Conservation (phyloP, 2,888 invertebrate genomes). For the Hypsopygia costalis region DNA sequence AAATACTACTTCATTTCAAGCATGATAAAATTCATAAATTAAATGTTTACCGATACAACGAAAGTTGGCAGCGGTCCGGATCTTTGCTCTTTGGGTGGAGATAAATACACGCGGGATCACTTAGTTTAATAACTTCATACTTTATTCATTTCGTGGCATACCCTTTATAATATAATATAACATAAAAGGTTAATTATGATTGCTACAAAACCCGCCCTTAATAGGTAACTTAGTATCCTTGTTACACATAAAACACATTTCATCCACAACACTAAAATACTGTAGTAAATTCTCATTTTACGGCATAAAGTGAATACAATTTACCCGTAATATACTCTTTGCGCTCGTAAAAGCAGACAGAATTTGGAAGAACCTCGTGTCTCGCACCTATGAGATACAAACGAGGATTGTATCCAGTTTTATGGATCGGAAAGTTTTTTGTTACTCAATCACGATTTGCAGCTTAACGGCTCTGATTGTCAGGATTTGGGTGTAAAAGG, state of each 20-base stretch:
- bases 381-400: conserved; percentile 4
- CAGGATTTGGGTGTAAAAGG: conserved; percentile 1
- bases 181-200: neutral
- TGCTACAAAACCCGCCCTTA: neutral
- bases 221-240: conserved; percentile 1
- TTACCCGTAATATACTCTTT: conserved; percentile 12
- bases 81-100: too few species aligned
- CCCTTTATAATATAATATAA: too few species aligned
- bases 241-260: conserved; percentile 7
- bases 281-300: conserved; percentile 13
- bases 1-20: too few species aligned
- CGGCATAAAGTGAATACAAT: conserved; percentile 15
- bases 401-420: conserved; percentile 2
- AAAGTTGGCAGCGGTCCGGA: too few species aligned
- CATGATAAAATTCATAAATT: too few species aligned
- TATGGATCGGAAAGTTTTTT: conserved; percentile 10
- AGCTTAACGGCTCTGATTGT: conserved; percentile 4
- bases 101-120: too few species aligned
- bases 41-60: too few species aligned
- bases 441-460: conserved; percentile 9
- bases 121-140: too few species aligned
- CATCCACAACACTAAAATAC: conserved; percentile 6
- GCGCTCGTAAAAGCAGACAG: conserved; percentile 14
- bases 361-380: conserved; percentile 4
- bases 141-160: too few species aligned